Percentiles rank a stretch among this genome's conserved stretches.
Evolutionary conservation across 2,113 vertebrate genomes (phyloP).

Genomic region (Phrynosoma platyrhinos): DNA sequence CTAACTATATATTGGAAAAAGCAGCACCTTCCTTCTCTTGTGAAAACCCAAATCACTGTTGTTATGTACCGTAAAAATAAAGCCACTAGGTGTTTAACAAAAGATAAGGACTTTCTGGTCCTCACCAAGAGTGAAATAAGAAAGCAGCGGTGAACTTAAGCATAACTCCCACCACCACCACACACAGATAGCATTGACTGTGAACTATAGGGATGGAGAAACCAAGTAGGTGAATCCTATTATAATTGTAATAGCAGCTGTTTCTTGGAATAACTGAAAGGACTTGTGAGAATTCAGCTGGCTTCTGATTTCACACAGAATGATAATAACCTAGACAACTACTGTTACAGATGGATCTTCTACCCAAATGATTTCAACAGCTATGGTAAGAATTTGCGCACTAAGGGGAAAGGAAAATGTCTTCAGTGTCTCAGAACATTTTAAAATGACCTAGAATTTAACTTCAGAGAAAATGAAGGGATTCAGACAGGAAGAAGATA

Average conservation of each 20-base stretch:
- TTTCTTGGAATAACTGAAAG: not conserved
- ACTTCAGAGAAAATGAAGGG: not conserved
- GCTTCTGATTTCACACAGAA: not conserved
- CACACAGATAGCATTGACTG: no score
- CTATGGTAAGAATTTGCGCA: not conserved
- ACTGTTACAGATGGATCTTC: not conserved
- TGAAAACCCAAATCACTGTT: not conserved
- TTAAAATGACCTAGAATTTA: not conserved
- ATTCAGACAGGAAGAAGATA: not conserved
- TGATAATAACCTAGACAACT: not conserved
- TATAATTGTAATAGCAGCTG: not conserved
- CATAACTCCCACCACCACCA: rapidly evolving
- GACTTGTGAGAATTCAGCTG: not conserved
- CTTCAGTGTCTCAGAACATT: not conserved
- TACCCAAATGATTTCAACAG: not conserved
- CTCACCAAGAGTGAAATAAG: rapidly evolving
- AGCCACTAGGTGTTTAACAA: not conserved
- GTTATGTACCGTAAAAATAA: not conserved
- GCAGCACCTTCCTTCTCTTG: rapidly evolving
- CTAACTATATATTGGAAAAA: not conserved
- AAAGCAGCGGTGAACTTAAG: not conserved
- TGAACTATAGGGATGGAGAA: no score
- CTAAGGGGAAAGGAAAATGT: not conserved
- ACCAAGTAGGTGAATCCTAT: not conserved
- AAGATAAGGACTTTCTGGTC: not conserved